phyloP scores from a whole-genome alignment of 2,888 invertebrate genomes.

The Parochlus steinenii region DNA sequence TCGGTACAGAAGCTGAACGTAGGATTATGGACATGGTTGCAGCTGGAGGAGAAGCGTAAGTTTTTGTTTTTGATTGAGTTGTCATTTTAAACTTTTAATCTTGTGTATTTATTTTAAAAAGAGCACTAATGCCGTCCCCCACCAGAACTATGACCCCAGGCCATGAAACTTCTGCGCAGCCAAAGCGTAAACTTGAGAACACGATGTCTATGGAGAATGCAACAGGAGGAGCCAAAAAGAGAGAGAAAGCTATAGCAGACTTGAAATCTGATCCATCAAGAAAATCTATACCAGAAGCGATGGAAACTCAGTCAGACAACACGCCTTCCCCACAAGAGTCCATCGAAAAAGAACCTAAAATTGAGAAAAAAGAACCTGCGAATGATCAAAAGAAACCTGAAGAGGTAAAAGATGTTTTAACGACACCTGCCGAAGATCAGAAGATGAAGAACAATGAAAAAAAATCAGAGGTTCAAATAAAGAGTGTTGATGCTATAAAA shows the following conservation, averaged over 20 bases:
- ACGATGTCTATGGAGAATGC: slow-evolving; percentile 55
- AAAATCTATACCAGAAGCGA: slow-evolving; percentile 15
- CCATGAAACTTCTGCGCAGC: slow-evolving; percentile 33
- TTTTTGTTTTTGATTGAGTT: no score
- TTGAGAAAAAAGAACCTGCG: slow-evolving; percentile 11
- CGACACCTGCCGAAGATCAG: neutral
- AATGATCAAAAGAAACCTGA: slow-evolving; percentile 13
- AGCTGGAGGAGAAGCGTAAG: slow-evolving; percentile 32
- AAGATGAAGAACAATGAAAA: slow-evolving; percentile 17
- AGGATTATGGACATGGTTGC: slow-evolving; percentile 56
- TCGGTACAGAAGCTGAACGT: slow-evolving; percentile 51
- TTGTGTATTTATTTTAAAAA: slow-evolving; percentile 33
- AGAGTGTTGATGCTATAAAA: neutral
- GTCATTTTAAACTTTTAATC: neutral
- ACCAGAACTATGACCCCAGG: slow-evolving; percentile 37
- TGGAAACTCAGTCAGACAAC: slow-evolving; percentile 16
- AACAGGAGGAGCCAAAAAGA: slow-evolving; percentile 38
- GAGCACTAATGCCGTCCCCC: slow-evolving; percentile 41
- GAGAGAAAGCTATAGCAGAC: slow-evolving; percentile 36
- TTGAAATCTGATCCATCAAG: slow-evolving; percentile 15
- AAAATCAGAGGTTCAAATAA: neutral
- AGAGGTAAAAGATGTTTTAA: slow-evolving; percentile 10
- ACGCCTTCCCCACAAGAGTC: neutral
- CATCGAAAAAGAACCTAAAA: slow-evolving; percentile 12
- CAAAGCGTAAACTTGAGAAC: slow-evolving; percentile 58